These are phyloP conservation scores for Diacarnus erythraeanus DNA, from an alignment of 37 sponge, comb jelly and placozoan species.

Conservation along the genomic window DNA sequence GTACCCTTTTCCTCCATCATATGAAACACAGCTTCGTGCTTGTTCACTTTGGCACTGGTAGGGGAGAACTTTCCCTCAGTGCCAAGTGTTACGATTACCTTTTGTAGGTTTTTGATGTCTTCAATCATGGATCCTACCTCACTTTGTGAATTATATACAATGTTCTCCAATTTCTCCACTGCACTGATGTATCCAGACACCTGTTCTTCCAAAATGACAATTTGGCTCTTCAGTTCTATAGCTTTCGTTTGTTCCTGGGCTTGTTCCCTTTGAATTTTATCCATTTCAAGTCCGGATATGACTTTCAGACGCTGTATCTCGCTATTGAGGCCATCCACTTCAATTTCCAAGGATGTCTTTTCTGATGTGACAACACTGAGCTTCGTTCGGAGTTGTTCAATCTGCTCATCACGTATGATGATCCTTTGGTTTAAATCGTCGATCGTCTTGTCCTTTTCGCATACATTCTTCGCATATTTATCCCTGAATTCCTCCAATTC, in stretches of 20 bases:
- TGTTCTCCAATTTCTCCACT: slow-evolving; percentile 35
- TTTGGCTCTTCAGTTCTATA: slow-evolving; percentile 30
- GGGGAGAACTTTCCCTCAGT: background rate
- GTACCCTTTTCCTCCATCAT: no score
- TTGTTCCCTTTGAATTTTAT: slow-evolving; percentile 45
- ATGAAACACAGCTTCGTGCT: background rate
- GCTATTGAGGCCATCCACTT: slow-evolving; percentile 51
- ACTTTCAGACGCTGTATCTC: slow-evolving; percentile 46
- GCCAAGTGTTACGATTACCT: slow-evolving; percentile 25
- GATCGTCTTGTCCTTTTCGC: slow-evolving; percentile 25
- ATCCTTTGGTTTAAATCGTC: slow-evolving; percentile 46
- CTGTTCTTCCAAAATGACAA: slow-evolving; percentile 28
- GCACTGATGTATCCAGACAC: background rate
- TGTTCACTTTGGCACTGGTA: background rate
- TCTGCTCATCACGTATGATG: slow-evolving; percentile 40
- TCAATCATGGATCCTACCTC: slow-evolving; percentile 40
- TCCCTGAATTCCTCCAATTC: slow-evolving; percentile 17
- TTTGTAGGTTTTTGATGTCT: slow-evolving; percentile 39
- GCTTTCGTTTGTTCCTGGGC: slow-evolving; percentile 25
- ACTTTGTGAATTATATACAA: slow-evolving; percentile 30
- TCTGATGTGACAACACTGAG: slow-evolving; percentile 31
- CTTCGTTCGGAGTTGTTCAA: slow-evolving; percentile 55
- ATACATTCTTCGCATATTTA: background rate
- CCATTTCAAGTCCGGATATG: slow-evolving; percentile 26
- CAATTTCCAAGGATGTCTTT: slow-evolving; percentile 53